Evolutionary conservation across 2,888 invertebrate species (phyloP), one percentile per base, ranked within the genome.

Genomic region (Ctenicera cuprea): DNA sequence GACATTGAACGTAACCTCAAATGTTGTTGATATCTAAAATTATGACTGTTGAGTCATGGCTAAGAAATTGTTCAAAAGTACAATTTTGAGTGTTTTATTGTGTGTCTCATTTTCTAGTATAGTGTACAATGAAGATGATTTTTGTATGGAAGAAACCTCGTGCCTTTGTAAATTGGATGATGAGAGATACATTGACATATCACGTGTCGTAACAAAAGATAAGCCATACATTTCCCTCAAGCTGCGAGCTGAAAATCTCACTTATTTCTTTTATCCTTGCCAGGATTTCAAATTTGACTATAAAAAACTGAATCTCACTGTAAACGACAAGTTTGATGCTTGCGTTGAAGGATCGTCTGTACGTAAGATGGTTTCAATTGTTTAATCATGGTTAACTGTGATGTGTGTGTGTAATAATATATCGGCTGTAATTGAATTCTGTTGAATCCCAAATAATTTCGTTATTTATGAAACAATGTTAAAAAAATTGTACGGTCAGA

Each of bases 241-340:
- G n/a, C n/a, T n/a, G n/a, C n/a, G 11, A 9, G 57, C 43, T 59
- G 62, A 48, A 18, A 80, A 80, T 67, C 71, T 79, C 26, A 82
- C 80, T 2, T 85, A 84, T 74, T 84, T 80, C 38, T 88, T 87
- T 77, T 83, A 85, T 77, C 87, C 87, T 3, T 88, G 88, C 73
- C 78, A 72, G 48, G 80, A 86, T 76, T 77, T 68, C 12, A 77
- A 71, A 12, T 73, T 73, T 50, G 69, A 75, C 69, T 26, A 50
- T 7, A 0, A 11, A 22, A 20, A 38, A 30, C 20, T 41, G 33
- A 37, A 26, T 16, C 14, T 50, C 26, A 30, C 37, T 71, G 54
- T 45, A 48, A 72, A 73, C 59, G 38, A 26, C 20, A 71, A 59
- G 4, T 45, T 18, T 20, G 77, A 69, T 73, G 16, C 67, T 50